Percentiles rank a stretch among this genome's conserved stretches.
These are phyloP conservation scores for Paracentrotus lividus DNA, from an alignment of 53 echinoderm and acorn worm genomes.

Conservation along the genomic window DNA sequence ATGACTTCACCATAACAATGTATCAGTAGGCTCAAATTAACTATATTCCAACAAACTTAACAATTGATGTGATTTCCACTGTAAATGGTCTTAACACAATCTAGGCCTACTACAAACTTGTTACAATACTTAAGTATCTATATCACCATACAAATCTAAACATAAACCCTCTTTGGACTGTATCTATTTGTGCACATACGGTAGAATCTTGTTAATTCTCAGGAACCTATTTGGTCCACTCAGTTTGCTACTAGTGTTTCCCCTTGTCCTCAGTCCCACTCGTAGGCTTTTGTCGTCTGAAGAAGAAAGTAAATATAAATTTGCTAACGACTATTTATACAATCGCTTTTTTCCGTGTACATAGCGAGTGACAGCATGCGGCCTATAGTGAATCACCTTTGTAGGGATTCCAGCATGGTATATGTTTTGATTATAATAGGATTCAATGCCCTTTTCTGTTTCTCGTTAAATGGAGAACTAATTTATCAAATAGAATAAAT, in stretches of 20 bases:
- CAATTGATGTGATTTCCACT: no score
- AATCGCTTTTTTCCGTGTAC: conserved; percentile 44
- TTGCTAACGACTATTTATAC: conserved; percentile 72
- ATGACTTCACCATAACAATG: no score
- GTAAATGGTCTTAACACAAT: no score
- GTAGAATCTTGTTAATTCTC: conserved; percentile 15
- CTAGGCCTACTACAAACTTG: not conserved
- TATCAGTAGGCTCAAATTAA: no score
- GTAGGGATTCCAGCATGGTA: not conserved
- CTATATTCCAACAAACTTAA: no score
- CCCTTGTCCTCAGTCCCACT: conserved; percentile 48
- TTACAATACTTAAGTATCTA: not conserved
- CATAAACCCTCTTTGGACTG: conserved; percentile 27
- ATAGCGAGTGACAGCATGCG: conserved; percentile 55
- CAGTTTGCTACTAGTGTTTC: conserved; percentile 54
- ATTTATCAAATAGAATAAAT: no score
- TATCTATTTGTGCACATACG: not conserved
- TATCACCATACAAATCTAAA: conserved; percentile 39
- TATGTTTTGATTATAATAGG: not conserved
- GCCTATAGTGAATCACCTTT: not conserved
- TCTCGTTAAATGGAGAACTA: not conserved
- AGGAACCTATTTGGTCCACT: not conserved
- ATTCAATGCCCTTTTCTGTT: not conserved
- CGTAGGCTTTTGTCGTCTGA: conserved; percentile 34
- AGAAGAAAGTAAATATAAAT: conserved; percentile 67